These are phyloP conservation scores for Orthosia gothica DNA, from an alignment of 2,888 invertebrate species.

Conservation along the genomic window DNA sequence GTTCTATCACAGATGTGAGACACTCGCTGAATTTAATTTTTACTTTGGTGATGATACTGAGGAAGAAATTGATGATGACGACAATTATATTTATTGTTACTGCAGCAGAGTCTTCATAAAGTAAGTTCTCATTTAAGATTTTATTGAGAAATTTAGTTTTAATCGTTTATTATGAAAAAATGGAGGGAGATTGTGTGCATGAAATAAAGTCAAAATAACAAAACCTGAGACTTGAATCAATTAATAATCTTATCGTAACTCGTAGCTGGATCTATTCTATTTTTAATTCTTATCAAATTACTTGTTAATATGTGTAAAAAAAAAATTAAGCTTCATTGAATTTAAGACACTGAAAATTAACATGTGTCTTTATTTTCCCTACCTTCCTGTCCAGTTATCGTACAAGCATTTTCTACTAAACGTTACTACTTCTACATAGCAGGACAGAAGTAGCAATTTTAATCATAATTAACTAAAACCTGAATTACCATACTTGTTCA, in stretches of 20 bases:
- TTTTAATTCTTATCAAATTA: not conserved
- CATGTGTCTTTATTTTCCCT: no score
- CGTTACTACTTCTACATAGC: no score
- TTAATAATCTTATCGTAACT: not conserved
- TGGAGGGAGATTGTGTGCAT: slow-evolving; percentile 30
- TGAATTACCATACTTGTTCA: not conserved
- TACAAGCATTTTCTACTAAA: not conserved
- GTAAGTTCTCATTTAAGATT: slow-evolving; percentile 82
- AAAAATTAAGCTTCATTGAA: no score
- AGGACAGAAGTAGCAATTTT: no score
- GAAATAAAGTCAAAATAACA: not conserved
- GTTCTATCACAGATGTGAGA: slow-evolving; percentile 92
- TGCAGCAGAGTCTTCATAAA: slow-evolving; percentile 94
- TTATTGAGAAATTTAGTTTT: slow-evolving; percentile 22
- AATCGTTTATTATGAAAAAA: slow-evolving; percentile 37
- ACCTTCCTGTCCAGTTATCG: no score
- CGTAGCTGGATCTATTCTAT: not conserved
- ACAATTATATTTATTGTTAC: slow-evolving; percentile 93
- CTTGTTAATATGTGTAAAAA: not conserved
- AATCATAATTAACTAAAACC: no score
- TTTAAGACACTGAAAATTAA: no score
- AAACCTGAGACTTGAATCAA: not conserved
- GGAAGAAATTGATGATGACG: slow-evolving; percentile 78
- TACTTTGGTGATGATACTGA: slow-evolving; percentile 82
- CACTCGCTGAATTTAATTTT: slow-evolving; percentile 93